These are phyloP conservation scores for Rafetus swinhoei DNA, from an alignment of 2,113 vertebrate genomes.

Conservation along the genomic window DNA sequence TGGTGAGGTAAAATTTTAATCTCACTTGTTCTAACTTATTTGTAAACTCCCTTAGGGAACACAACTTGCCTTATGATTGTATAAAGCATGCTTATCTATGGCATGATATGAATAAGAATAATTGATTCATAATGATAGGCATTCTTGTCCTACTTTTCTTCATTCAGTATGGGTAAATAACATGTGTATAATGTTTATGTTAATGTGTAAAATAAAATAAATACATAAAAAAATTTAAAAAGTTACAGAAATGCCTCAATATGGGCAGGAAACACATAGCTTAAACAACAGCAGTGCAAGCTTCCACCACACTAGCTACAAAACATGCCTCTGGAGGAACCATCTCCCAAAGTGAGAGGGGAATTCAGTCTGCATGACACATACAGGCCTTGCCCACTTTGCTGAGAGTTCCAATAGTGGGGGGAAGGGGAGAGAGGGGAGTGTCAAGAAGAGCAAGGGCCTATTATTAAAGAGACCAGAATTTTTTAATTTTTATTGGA, in stretches of 20 bases:
- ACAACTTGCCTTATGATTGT: neutral
- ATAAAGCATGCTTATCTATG: neutral
- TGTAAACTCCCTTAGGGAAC: constrained; percentile 31
- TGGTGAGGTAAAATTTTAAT: constrained; percentile 5
- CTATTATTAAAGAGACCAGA: neutral
- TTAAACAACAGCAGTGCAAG: neutral
- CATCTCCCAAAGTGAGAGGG: neutral
- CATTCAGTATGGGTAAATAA: neutral
- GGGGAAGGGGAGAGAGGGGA: too few species aligned
- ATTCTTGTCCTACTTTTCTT: constrained; percentile 9
- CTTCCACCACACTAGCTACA: neutral
- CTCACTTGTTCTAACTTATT: constrained; percentile 25
- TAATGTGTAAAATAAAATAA: neutral
- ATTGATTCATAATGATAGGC: neutral
- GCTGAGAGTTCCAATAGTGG: neutral
- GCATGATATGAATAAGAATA: neutral
- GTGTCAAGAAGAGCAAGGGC: neutral
- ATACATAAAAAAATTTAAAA: neutral
- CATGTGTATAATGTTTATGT: neutral
- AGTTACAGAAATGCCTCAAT: neutral
- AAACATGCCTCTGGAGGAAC: neutral
- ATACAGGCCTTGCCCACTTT: neutral
- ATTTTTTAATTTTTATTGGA: neutral
- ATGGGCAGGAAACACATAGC: neutral
- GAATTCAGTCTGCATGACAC: neutral